A percentile compares a stretch with the other conserved stretches of the same genome.
phyloP scores from a whole-genome alignment of 2,113 vertebrate species.

The Coryphaenoides rupestris region DNA sequence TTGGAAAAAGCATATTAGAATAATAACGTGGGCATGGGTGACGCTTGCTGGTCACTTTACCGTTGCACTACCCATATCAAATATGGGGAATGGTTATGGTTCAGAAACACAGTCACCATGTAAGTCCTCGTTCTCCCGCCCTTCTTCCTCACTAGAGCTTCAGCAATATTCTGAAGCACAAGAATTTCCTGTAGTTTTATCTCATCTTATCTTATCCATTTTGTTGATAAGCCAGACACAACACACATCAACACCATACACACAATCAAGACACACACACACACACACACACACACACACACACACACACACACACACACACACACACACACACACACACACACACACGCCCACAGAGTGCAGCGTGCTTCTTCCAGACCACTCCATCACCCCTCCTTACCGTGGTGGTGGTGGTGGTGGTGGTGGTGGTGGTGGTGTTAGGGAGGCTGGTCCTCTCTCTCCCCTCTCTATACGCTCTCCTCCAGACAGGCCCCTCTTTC shows the following conservation, averaged over 20 bases:
- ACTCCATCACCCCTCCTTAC: slow-evolving; percentile 46
- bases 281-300: neutral
- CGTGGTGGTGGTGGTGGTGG: slow-evolving; percentile 29
- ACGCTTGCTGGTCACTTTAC: too few relatives aligned
- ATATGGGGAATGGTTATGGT: too few relatives aligned
- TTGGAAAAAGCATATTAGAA: too few relatives aligned
- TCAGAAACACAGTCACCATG: too few relatives aligned
- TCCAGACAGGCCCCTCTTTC: slow-evolving; percentile 80
- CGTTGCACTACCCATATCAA: too few relatives aligned
- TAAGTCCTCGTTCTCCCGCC: too few relatives aligned
- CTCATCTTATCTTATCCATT: slow-evolving; percentile 23
- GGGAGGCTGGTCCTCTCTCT: slow-evolving; percentile 39
- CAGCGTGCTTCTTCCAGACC: slow-evolving; percentile 27
- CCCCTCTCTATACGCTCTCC: slow-evolving; percentile 56
- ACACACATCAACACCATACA: slow-evolving; percentile 18
- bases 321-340: neutral
- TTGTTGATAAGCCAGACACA: too few relatives aligned
- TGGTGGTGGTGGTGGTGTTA: too few relatives aligned
- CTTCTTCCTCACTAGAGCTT: slow-evolving; percentile 17
- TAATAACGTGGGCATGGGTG: too few relatives aligned
- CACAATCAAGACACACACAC: too few relatives aligned
- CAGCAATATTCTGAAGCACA: too few relatives aligned
- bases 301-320: neutral
- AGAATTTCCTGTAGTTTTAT: too few relatives aligned
- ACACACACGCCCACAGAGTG: neutral